Evolutionary conservation across 2,888 invertebrate genomes (phyloP), one percentile per base, ranked within the genome.

Genomic region (Ferdinandea cuprea): DNA sequence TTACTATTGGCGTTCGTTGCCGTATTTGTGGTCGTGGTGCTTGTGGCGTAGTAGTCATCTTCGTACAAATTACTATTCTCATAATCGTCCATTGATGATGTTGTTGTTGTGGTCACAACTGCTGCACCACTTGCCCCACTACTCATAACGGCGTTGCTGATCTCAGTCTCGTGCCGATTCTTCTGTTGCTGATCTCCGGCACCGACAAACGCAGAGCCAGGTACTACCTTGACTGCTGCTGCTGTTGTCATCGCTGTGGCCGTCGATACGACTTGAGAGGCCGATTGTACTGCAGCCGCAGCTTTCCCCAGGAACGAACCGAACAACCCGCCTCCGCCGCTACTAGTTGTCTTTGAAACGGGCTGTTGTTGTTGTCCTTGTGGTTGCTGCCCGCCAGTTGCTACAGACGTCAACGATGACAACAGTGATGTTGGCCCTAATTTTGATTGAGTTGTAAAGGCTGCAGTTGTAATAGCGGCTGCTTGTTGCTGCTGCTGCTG

Each of bases 281-380:
- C 90, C 3, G 90, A 88, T 83, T 90, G 90, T 40, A 90, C 88
- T 6, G 89, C 90, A 25, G 90, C 90, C 46, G 90, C 90, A 11
- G 90, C 90, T 80, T 89, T 90, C 0, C 88, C 90, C 52, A 90
- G 86, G 65, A 90, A 88, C 3, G 89, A 89, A n/a, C 89, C 89
- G 37, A 90, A 88, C 88, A 90, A 87, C 8, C 89, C 87, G 25
- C 87, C 85, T 25, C 86, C 79, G 3, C 81, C 44, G 37, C 61
- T 71, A 48, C 74, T 25, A 25, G 54, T 37, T 7, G 73, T 11
- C 15, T 85, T 80, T 44, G 78, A 21, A 13, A 65, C 32, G 21
- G 78, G 44, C 54, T 73, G 81, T 59, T 79, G 76, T 44, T 85
- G 76, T 17, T 79, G 86, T 52, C 59, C 59, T 77, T 81, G 74